These are phyloP conservation scores for Anorthoa munda DNA, from an alignment of 2,888 invertebrate species.

Conservation along the genomic window DNA sequence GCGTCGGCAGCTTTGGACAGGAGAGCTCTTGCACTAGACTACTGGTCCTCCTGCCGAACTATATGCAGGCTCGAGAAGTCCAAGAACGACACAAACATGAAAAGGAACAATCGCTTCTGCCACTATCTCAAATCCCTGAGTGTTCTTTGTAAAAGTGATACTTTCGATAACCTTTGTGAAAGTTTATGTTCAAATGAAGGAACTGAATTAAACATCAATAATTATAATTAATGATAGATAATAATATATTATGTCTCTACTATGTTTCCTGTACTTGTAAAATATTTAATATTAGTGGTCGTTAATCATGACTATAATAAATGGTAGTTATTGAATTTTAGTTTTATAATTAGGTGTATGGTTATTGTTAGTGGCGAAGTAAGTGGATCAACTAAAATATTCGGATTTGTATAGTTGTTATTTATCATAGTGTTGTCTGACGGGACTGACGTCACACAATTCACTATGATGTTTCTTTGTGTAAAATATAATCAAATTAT, in stretches of 20 bases:
- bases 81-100: constrained; percentile 90
- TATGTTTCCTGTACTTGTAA: constrained; percentile 42
- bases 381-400: constrained; percentile 18
- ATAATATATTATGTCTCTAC: constrained; percentile 46
- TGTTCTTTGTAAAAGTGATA: constrained; percentile 87
- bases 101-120: constrained; percentile 94
- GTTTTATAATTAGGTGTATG: constrained; percentile 30
- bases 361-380: neutral
- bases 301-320: constrained; percentile 32
- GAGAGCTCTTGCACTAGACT: constrained; percentile 92
- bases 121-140: constrained; percentile 93
- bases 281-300: constrained; percentile 45
- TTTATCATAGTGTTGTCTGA: constrained; percentile 30
- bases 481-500: constrained; percentile 35
- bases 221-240: constrained; percentile 58
- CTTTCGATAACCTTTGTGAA: constrained; percentile 87
- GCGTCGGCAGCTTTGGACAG: constrained; percentile 88
- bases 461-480: constrained; percentile 10
- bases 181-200: constrained; percentile 76
- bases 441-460: too few species aligned
- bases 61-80: constrained; percentile 93
- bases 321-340: constrained; percentile 38
- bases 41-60: constrained; percentile 92
- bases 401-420: constrained; percentile 25
- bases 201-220: constrained; percentile 54